A percentile compares a stretch with the other conserved stretches of the same genome.
These are phyloP conservation scores for Dinocampus coccinellae DNA, from an alignment of 2,888 invertebrate species.

Conservation along the genomic window DNA sequence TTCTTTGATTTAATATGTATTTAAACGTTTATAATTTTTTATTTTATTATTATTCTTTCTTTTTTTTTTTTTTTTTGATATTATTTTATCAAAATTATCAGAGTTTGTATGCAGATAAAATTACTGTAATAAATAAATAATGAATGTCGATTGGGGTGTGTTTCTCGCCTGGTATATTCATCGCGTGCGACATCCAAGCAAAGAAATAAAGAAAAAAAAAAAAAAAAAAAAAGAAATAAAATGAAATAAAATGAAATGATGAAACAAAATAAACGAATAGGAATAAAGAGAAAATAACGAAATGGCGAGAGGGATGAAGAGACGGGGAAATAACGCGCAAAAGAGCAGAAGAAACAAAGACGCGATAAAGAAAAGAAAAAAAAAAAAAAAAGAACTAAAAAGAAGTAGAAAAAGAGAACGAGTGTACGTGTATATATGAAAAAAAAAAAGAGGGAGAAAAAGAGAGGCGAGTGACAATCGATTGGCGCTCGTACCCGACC, in stretches of 20 bases:
- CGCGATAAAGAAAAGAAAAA: background rate
- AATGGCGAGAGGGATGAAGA: background rate
- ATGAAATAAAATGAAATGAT: background rate
- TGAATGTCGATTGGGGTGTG: slow-evolving; percentile 6
- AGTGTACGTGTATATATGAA: background rate
- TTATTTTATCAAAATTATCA: no score
- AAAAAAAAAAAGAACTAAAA: background rate
- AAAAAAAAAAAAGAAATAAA: background rate
- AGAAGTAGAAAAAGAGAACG: no score
- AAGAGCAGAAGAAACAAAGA: background rate
- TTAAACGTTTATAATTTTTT: no score
- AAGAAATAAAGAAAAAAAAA: background rate
- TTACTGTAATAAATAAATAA: background rate
- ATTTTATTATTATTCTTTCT: no score
- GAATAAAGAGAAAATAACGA: background rate
- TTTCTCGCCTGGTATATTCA: background rate
- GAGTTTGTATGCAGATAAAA: background rate
- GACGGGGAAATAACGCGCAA: background rate
- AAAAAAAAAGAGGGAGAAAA: background rate
- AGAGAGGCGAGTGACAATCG: slow-evolving; percentile 33
- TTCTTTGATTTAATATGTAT: no score
- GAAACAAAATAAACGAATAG: background rate
- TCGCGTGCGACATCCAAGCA: background rate
- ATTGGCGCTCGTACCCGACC: slow-evolving; percentile 35
- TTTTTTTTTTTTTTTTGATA: background rate